Conservation (phyloP, 2,113 vertebrate species). For the Zingel zingel region DNA sequence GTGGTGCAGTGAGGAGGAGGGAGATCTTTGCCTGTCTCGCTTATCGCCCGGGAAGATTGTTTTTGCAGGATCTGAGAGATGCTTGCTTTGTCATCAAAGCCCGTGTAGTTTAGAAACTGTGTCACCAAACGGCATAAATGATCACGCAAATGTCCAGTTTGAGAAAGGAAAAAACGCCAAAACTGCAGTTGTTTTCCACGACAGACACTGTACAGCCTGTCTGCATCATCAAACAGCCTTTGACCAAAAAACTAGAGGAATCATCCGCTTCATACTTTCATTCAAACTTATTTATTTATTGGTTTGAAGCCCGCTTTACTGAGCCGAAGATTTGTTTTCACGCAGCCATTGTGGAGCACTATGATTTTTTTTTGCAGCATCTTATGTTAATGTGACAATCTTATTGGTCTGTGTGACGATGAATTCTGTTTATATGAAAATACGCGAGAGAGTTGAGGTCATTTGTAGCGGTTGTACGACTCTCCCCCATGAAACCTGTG, state of each 20-base stretch:
- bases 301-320: conserved; percentile 8
- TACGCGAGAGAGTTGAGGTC: not conserved
- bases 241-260: conserved; percentile 79
- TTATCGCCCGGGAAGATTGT: conserved; percentile 9
- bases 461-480: not conserved
- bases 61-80: conserved; percentile 32
- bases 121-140: conserved; percentile 7
- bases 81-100: conserved; percentile 19
- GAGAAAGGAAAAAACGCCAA: conserved; percentile 18
- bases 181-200: conserved; percentile 8
- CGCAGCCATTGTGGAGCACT: conserved; percentile 47
- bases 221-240: conserved; percentile 77
- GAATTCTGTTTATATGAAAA: conserved; percentile 30
- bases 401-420: conserved; percentile 47
- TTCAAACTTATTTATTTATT: conserved; percentile 11
- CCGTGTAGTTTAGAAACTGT: conserved; percentile 31
- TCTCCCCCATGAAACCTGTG: conserved; percentile 19
- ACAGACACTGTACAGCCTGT: conserved; percentile 43
- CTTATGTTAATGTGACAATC: conserved; percentile 79
- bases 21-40: conserved; percentile 20
- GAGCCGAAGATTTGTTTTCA: conserved; percentile 39
- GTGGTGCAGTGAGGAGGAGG: conserved; percentile 31
- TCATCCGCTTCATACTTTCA: conserved; percentile 55
- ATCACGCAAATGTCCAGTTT: conserved; percentile 27
- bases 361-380: conserved; percentile 31